These are phyloP conservation scores for Holacanthus passer DNA, from an alignment of 2,113 vertebrate species.

Conservation along the genomic window DNA sequence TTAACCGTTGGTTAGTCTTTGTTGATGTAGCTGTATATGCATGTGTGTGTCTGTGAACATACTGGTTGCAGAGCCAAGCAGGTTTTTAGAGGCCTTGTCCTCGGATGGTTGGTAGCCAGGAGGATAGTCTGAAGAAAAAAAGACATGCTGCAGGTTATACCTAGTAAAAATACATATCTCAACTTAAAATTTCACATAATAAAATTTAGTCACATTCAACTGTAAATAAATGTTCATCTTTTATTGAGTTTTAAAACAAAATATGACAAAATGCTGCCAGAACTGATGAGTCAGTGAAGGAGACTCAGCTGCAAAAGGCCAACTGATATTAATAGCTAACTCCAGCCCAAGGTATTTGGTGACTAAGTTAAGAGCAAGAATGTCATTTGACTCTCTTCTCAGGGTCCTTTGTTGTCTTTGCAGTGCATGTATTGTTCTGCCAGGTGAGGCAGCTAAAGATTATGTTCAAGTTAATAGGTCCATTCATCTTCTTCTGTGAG, in stretches of 20 bases:
- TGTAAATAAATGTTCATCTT: not conserved
- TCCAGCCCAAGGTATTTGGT: conserved; percentile 1
- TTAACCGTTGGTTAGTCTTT: not conserved
- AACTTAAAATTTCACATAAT: not conserved
- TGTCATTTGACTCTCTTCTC: conserved; percentile 2
- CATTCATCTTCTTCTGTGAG: not conserved
- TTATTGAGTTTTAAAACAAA: not conserved
- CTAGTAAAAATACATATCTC: not conserved
- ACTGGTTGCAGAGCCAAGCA: conserved; percentile 98
- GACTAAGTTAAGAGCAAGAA: not conserved
- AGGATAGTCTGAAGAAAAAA: conserved; percentile 89
- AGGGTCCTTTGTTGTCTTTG: not conserved
- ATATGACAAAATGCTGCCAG: not conserved
- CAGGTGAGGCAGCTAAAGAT: not conserved
- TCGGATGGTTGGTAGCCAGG: conserved; percentile 92
- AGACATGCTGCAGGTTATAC: not conserved
- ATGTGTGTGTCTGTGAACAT: conserved; percentile 69
- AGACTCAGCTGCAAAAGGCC: not conserved
- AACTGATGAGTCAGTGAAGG: not conserved
- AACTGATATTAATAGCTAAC: conserved; percentile 30
- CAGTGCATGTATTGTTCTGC: not conserved
- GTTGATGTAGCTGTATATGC: not conserved
- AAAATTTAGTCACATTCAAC: not conserved
- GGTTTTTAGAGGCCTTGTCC: conserved; percentile 95
- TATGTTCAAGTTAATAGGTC: not conserved